Conservation (phyloP, 1,140 invertebrate species). For the Ruditapes philippinarum region DNA sequence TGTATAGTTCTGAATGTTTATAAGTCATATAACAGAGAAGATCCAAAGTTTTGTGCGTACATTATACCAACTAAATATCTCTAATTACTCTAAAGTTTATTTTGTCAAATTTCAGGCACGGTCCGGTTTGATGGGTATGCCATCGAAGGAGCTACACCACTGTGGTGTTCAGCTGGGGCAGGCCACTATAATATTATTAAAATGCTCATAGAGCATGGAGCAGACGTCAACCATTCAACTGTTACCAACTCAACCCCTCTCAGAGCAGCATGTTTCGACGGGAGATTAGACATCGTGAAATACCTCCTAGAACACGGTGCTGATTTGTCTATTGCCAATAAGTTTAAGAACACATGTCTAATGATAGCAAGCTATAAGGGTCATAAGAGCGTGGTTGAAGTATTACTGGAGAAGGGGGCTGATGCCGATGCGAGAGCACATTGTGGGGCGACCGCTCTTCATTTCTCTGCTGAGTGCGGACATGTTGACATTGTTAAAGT, state of each 20-base stretch:
- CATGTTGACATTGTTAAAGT: constrained; percentile 83
- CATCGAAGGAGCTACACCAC: constrained; percentile 96
- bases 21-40: too few species aligned
- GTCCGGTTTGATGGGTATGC: constrained; percentile 95
- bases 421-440: constrained; percentile 92
- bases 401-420: constrained; percentile 93
- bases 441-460: constrained; percentile 84
- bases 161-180: constrained; percentile 96
- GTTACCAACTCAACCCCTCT: constrained; percentile 85
- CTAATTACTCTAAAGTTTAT: too few species aligned
- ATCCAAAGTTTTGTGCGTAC: too few species aligned
- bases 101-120: constrained; percentile 78
- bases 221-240: constrained; percentile 84
- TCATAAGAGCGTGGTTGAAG: constrained; percentile 94
- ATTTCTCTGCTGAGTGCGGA: constrained; percentile 84
- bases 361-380: constrained; percentile 99
- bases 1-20: too few species aligned
- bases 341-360: constrained; percentile 93
- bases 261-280: constrained; percentile 86
- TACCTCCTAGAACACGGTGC: constrained; percentile 83
- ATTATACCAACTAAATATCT: too few species aligned
- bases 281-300: constrained; percentile 83
- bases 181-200: constrained; percentile 92
- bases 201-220: constrained; percentile 92
- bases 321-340: constrained; percentile 84